These are phyloP conservation scores for Papilio aristodemus DNA, from an alignment of 1,140 invertebrate species.

Conservation along the genomic window DNA sequence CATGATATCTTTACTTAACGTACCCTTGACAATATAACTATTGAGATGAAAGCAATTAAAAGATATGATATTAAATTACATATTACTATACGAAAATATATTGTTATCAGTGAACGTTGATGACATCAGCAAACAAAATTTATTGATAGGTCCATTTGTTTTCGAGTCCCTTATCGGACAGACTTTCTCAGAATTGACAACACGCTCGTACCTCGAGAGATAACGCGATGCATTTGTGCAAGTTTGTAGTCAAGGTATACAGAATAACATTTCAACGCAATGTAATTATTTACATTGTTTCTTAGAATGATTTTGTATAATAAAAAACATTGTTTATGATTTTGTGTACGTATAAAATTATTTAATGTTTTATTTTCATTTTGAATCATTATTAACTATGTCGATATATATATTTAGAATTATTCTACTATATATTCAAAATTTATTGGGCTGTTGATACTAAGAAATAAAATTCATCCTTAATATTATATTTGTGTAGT, in stretches of 20 bases:
- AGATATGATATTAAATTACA: conserved; percentile 3
- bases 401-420: too few species aligned
- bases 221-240: conserved; percentile 22
- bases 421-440: too few species aligned
- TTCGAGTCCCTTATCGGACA: conserved; percentile 22
- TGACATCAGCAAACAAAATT: conserved; percentile 30
- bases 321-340: too few species aligned
- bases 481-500: too few species aligned
- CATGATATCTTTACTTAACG: too few species aligned
- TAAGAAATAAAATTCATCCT: too few species aligned
- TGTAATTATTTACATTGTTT: background rate
- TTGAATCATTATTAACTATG: too few species aligned
- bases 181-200: conserved; percentile 24
- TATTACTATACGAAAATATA: background rate
- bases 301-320: background rate
- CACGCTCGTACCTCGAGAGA: conserved; percentile 6
- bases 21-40: background rate
- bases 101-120: background rate
- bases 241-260: background rate
- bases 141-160: conserved; percentile 29
- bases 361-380: too few species aligned
- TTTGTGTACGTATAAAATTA: too few species aligned
- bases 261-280: background rate
- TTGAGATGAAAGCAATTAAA: background rate
- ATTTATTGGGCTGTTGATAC: too few species aligned